Conservation (phyloP, 2,888 invertebrate species). For the Brassicogethes aeneus region DNA sequence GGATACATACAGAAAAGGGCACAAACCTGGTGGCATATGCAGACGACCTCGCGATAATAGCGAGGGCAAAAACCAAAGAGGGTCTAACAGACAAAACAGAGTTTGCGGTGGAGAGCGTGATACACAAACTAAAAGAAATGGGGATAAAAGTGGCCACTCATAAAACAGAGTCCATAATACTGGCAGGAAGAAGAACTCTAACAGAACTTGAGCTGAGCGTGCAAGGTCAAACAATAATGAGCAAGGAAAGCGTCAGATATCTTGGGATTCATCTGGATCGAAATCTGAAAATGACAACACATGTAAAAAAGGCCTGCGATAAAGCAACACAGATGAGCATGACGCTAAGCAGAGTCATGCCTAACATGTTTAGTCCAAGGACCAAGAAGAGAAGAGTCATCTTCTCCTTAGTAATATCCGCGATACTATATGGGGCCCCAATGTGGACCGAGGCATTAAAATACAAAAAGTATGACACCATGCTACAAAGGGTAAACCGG, state of each 20-base stretch:
- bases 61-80: constrained; percentile 2
- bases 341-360: too few relatives aligned
- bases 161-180: constrained; percentile 7
- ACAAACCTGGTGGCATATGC: constrained; percentile 9
- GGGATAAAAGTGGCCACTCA: constrained; percentile 7
- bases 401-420: neutral
- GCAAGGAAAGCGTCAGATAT: constrained; percentile 4
- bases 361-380: too few relatives aligned
- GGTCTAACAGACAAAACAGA: constrained; percentile 3
- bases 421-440: constrained; percentile 4
- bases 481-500: constrained; percentile 4
- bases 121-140: constrained; percentile 6
- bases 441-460: constrained; percentile 4
- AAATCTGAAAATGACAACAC: constrained; percentile 2
- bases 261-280: constrained; percentile 7
- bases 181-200: constrained; percentile 5
- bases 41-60: constrained; percentile 12
- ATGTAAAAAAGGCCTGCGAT: constrained; percentile 1
- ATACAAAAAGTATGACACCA: neutral
- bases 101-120: constrained; percentile 1
- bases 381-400: constrained; percentile 1
- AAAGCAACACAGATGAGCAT: too few relatives aligned
- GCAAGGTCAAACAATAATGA: neutral
- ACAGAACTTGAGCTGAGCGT: neutral
- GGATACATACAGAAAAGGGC: neutral